phyloP scores from a whole-genome alignment of 2,888 invertebrate species.

The Synanthedon formicaeformis region DNA sequence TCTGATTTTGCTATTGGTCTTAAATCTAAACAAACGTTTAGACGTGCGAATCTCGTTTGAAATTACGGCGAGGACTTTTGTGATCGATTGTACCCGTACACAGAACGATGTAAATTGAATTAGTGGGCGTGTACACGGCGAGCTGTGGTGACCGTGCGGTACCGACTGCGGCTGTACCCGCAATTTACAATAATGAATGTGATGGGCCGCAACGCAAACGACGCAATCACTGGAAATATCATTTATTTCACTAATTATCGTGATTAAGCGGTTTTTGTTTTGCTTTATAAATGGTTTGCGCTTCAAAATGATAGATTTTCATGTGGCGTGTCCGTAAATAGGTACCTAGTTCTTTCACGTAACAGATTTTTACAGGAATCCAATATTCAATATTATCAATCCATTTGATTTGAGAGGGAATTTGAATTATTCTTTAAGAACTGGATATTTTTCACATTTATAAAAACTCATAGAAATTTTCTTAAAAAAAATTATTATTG shows the following conservation, averaged over 20 bases:
- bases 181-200: conserved; percentile 18
- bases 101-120: conserved; percentile 53
- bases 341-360: too few species aligned
- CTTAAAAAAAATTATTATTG: too few species aligned
- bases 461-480: too few species aligned
- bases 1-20: too few species aligned
- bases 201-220: conserved; percentile 5
- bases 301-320: too few species aligned
- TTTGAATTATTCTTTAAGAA: too few species aligned
- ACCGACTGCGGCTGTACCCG: conserved; percentile 16
- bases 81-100: conserved; percentile 18
- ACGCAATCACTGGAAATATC: conserved; percentile 3
- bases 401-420: too few species aligned
- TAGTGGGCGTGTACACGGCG: conserved; percentile 45
- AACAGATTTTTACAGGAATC: too few species aligned
- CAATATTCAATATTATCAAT: too few species aligned
- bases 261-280: neutral
- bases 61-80: neutral
- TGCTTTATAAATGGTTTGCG: neutral
- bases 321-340: too few species aligned
- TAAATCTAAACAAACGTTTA: too few species aligned
- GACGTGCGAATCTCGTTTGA: neutral
- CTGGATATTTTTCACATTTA: too few species aligned
- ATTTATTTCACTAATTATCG: conserved; percentile 3
- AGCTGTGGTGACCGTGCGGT: conserved; percentile 17